Evolutionary conservation across 2,797 vertebrate genomes (phyloP), one percentile per base, ranked within the genome.

Genomic region (Megaceryle alcyon): DNA sequence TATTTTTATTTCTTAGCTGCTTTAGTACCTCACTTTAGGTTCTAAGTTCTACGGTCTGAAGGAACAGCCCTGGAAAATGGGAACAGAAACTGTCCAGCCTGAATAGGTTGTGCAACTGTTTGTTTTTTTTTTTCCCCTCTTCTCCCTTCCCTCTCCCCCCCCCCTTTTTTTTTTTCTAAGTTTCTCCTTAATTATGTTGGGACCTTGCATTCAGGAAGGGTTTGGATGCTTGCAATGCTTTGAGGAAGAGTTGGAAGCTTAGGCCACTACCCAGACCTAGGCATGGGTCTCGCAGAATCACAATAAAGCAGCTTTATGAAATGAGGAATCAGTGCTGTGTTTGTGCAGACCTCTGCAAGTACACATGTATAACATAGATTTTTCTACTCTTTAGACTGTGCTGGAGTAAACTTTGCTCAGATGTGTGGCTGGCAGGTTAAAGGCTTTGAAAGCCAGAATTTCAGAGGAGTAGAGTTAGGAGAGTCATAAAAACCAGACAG

Each of bases 301-400:
- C 33, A 49, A 0, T 21, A 17, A 85, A 73, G 39, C 29, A 80
- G 49, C 26, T 82, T 53, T 59, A 53, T 12, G 60, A 89, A 66
- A 49, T 46, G 48, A 86, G 28, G 31, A 82, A 6, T 19, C 65
- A 28, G 10, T 53, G 3, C 17, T 43, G 20, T 82, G 59, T 72
- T 87, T 70, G 28, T 35, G 69, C 31, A 22, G 14, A 44, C 23
- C 23, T 79, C 63, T 90, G n/a, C 65, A 81, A 37, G 14, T 19
- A 23, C 9, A 3, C 3, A 1, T 13, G 10, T 71, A 6, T 44
- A 59, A 19, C 14, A 12, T 2, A 15, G 21, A 17, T 41, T 41
- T 83, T 76, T 70, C 25, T 48, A 1, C 35, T 72, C 0, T 19
- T 75, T 48, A 25, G 60, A 14, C 33, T 73, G n/a, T 37, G 18